These are phyloP conservation scores for Pilophorus perplexus DNA, from an alignment of 2,888 invertebrate genomes.

Conservation along the genomic window DNA sequence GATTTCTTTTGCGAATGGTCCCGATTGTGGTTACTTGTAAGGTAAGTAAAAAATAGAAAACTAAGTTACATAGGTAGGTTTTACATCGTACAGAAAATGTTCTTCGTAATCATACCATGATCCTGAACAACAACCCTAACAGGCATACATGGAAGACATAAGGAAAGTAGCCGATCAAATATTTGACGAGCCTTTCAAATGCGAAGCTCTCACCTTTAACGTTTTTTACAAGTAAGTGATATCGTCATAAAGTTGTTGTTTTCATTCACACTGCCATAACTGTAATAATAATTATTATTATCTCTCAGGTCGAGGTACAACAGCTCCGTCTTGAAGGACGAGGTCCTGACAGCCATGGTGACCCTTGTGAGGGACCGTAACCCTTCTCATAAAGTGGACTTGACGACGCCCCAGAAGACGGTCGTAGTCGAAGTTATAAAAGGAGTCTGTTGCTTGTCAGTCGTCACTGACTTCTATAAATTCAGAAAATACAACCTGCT, in stretches of 20 bases:
- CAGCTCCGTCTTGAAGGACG: conserved; percentile 66
- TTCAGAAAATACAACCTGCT: conserved; percentile 80
- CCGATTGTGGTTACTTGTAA: conserved; percentile 80
- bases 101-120: not conserved
- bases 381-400: conserved; percentile 70
- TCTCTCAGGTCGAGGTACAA: conserved; percentile 66
- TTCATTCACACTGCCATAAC: too few relatives aligned
- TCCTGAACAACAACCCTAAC: not conserved
- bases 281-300: not conserved
- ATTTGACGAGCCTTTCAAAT: conserved; percentile 70
- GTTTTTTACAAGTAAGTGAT: conserved; percentile 66
- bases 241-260: too few relatives aligned
- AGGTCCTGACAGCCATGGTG: conserved; percentile 71
- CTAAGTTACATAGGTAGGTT: not conserved
- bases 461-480: conserved; percentile 74
- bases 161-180: conserved; percentile 63
- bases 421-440: conserved; percentile 81
- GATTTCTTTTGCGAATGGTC: conserved; percentile 73
- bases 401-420: conserved; percentile 70
- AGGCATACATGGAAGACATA: conserved; percentile 73
- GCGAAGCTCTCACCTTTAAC: conserved; percentile 68
- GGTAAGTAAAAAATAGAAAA: conserved; percentile 48
- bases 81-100: too few relatives aligned
- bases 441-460: conserved; percentile 73
- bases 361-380: conserved; percentile 68